Conservation (phyloP, 2,888 invertebrate species). For the Nemapogon koenigi region DNA sequence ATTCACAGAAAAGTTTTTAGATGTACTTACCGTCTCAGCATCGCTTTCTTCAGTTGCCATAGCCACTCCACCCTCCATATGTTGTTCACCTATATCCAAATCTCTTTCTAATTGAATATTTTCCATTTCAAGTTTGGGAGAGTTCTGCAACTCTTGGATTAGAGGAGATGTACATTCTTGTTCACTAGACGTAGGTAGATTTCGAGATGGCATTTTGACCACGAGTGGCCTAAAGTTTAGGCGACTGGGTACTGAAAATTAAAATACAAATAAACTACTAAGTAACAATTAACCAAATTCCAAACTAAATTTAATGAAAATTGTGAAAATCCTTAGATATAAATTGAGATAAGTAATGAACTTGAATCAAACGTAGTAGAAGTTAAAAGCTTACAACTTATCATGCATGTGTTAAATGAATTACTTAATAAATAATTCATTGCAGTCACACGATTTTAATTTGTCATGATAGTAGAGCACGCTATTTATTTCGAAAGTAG, state of each 20-base stretch:
- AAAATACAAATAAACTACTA: neutral
- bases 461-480: too few species aligned
- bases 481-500: too few species aligned
- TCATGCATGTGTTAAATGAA: too few species aligned
- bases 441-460: too few species aligned
- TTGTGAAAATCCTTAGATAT: too few species aligned
- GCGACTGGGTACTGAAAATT: constrained; percentile 21
- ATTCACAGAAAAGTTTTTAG: too few species aligned
- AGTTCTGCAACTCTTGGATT: constrained; percentile 40
- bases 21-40: constrained; percentile 45
- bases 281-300: too few species aligned
- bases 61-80: constrained; percentile 37
- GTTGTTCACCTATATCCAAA: constrained; percentile 38
- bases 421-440: too few species aligned
- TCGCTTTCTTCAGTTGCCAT: constrained; percentile 55
- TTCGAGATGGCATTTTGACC: constrained; percentile 38
- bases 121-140: constrained; percentile 43
- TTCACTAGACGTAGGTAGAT: constrained; percentile 22
- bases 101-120: constrained; percentile 38
- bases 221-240: constrained; percentile 39
- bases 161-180: constrained; percentile 27
- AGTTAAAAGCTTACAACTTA: too few species aligned
- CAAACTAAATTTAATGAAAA: too few species aligned
- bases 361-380: too few species aligned
- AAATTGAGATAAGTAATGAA: too few species aligned